These are phyloP conservation scores for Pectinophora gossypiella DNA, from an alignment of 1,140 invertebrate genomes.

Conservation along the genomic window DNA sequence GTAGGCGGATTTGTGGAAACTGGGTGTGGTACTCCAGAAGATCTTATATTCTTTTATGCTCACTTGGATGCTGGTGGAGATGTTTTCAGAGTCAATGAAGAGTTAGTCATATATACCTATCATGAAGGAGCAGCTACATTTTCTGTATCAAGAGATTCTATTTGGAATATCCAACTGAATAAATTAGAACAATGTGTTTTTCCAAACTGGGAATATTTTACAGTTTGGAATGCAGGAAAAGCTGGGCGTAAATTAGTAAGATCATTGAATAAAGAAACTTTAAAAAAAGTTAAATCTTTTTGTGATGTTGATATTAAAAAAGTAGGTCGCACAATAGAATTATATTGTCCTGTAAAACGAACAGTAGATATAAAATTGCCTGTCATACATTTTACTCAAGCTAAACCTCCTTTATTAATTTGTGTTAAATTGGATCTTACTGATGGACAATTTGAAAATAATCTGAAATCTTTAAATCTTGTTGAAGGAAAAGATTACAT, in stretches of 20 bases:
- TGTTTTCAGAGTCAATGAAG: conserved; percentile 77
- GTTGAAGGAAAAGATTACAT: conserved; percentile 75
- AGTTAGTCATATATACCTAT: conserved; percentile 83
- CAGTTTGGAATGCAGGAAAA: conserved; percentile 90
- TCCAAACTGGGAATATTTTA: conserved; percentile 78
- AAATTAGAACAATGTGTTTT: conserved; percentile 78
- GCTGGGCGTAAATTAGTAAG: conserved; percentile 83
- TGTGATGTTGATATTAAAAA: conserved; percentile 89
- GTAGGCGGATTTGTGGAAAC: conserved; percentile 79
- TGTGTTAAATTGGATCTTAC: conserved; percentile 84
- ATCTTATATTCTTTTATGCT: conserved; percentile 86
- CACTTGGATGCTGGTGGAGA: conserved; percentile 79
- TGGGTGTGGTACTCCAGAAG: conserved; percentile 82
- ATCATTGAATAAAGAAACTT: conserved; percentile 72
- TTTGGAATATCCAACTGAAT: conserved; percentile 81
- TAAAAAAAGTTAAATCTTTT: conserved; percentile 79
- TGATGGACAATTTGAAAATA: conserved; percentile 75
- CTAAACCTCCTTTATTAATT: conserved; percentile 81
- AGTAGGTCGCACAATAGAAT: conserved; percentile 79
- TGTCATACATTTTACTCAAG: conserved; percentile 81
- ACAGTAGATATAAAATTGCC: conserved; percentile 76
- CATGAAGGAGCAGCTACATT: conserved; percentile 81
- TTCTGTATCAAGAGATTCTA: conserved; percentile 78
- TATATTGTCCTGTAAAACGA: conserved; percentile 75
- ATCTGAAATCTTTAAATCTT: conserved; percentile 74